Conservation (phyloP, 2,888 invertebrate species). For the Operophtera brumata region DNA sequence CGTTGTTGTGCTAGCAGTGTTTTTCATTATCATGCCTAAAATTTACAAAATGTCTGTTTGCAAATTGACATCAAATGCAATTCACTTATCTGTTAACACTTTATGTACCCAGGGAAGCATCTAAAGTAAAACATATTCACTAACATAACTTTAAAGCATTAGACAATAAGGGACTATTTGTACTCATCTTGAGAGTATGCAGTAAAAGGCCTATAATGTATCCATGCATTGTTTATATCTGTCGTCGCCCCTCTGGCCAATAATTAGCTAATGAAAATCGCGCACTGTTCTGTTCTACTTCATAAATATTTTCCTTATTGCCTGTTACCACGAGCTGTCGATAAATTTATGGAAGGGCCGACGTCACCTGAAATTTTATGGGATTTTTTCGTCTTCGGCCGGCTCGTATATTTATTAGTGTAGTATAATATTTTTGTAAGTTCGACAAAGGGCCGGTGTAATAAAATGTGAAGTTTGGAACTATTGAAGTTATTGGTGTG, state of each 20-base stretch:
- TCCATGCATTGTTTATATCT: constrained; percentile 12
- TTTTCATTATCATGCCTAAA: neutral
- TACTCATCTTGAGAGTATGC: neutral
- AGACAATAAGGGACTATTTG: neutral
- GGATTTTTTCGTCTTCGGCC: constrained; percentile 63
- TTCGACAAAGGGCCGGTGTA: neutral
- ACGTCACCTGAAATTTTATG: constrained; percentile 78
- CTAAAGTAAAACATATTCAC: neutral
- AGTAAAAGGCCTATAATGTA: constrained; percentile 4
- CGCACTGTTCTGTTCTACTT: constrained; percentile 62
- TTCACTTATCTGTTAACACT: neutral
- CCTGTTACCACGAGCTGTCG: constrained; percentile 78
- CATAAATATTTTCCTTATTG: constrained; percentile 78
- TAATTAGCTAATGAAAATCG: constrained; percentile 77
- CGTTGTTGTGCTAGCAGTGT: neutral
- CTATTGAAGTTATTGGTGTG: too few species aligned
- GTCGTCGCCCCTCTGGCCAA: constrained; percentile 36
- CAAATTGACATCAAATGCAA: neutral
- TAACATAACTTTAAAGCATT: neutral
- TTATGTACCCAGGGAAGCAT: neutral
- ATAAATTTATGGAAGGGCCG: constrained; percentile 77
- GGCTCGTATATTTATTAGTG: constrained; percentile 60
- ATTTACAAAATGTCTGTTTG: neutral
- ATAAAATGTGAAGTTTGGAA: neutral
- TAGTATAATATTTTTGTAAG: constrained; percentile 9